Conservation (phyloP, 2,888 invertebrate genomes). For the Anodontia alba region DNA sequence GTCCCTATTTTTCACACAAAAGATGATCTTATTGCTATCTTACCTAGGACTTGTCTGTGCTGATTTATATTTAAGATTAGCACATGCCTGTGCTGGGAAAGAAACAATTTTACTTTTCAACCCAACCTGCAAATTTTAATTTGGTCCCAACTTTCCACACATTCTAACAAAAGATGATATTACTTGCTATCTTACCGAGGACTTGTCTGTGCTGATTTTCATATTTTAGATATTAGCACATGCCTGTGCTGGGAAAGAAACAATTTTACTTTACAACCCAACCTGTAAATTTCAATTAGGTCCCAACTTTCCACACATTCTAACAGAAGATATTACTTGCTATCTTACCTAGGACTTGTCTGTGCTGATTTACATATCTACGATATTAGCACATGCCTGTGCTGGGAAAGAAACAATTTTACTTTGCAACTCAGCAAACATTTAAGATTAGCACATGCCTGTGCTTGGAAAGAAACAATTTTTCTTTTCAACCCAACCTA, state of each 20-base stretch:
- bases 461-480: constrained; percentile 5
- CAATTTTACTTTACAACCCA: too few relatives aligned
- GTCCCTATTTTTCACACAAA: too few relatives aligned
- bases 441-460: background rate
- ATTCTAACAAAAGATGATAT: too few relatives aligned
- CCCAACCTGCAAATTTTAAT: too few relatives aligned
- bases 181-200: constrained; percentile 17
- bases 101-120: too few relatives aligned
- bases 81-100: constrained; percentile 32
- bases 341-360: too few relatives aligned
- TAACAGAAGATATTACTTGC: too few relatives aligned
- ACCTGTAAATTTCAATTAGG: too few relatives aligned
- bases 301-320: too few relatives aligned
- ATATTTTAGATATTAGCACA: background rate
- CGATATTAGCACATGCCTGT: constrained; percentile 20
- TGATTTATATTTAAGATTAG: constrained; percentile 17
- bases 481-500: too few relatives aligned
- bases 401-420: constrained; percentile 22
- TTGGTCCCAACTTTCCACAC: too few relatives aligned
- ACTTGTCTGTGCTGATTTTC: background rate
- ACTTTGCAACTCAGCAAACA: too few relatives aligned
- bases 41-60: constrained; percentile 23
- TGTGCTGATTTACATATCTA: background rate
- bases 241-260: constrained; percentile 4
- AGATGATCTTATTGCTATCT: background rate